Percentiles rank a stretch among this genome's conserved stretches.
These are phyloP conservation scores for Hirundo rustica DNA, from an alignment of 2,797 vertebrate species.

Conservation along the genomic window DNA sequence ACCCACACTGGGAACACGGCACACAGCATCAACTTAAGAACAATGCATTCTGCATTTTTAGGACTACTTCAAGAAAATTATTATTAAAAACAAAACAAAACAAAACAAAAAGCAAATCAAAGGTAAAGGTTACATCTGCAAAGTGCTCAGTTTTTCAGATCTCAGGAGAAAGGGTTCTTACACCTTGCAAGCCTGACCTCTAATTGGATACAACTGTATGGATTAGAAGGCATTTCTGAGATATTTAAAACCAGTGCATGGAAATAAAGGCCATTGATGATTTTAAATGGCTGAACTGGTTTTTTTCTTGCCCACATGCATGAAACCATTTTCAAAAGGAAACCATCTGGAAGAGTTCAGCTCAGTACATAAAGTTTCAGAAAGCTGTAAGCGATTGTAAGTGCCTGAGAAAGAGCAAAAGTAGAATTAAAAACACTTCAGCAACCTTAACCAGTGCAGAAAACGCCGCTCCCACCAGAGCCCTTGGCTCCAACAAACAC, in stretches of 20 bases:
- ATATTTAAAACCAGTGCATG: not conserved
- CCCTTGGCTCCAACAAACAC: not conserved
- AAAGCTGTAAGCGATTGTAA: not conserved
- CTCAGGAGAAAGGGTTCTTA: not conserved
- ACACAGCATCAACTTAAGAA: not conserved
- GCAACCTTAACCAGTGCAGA: not conserved
- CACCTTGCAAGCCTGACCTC: not conserved
- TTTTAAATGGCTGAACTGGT: slow-evolving; percentile 20
- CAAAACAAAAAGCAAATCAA: not conserved
- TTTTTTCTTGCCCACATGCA: not conserved
- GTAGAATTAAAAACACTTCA: slow-evolving; percentile 20
- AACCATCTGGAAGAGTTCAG: slow-evolving; percentile 8
- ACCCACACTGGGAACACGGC: not conserved
- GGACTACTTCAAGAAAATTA: not conserved
- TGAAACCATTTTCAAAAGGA: slow-evolving; percentile 2
- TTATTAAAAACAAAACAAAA: not conserved
- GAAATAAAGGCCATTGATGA: not conserved
- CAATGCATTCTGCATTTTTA: not conserved
- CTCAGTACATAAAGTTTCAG: not conserved
- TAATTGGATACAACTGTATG: not conserved
- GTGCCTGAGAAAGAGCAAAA: not conserved
- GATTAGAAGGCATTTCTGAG: not conserved
- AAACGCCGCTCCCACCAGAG: not conserved
- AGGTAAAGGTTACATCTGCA: not conserved
- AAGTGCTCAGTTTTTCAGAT: not conserved